Percentiles rank a stretch among this genome's conserved stretches.
These are phyloP conservation scores for Andrena chrysosceles DNA, from an alignment of 2,888 invertebrate species.

Conservation along the genomic window DNA sequence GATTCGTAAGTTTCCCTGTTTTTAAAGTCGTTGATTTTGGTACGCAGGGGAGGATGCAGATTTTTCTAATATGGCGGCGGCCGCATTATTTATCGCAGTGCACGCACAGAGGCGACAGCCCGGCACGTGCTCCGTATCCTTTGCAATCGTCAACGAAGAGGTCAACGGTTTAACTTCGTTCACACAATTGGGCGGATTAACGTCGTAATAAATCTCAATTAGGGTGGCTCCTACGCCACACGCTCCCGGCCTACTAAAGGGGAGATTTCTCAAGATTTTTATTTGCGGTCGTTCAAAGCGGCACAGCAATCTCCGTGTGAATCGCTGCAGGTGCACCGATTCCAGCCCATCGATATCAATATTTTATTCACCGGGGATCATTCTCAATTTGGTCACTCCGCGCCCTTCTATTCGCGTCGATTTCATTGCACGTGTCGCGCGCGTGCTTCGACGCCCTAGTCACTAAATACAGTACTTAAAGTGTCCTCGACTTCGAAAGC, in stretches of 20 bases:
- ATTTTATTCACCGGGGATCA: conserved; percentile 8
- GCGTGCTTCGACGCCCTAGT: neutral
- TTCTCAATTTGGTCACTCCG: neutral
- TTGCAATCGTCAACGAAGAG: conserved; percentile 73
- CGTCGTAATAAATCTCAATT: conserved; percentile 82
- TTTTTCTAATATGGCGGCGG: conserved; percentile 22
- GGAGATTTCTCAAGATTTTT: conserved; percentile 65
- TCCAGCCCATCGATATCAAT: conserved; percentile 5
- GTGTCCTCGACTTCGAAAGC: neutral
- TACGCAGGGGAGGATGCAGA: neutral
- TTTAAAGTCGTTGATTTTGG: neutral
- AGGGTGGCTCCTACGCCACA: conserved; percentile 64
- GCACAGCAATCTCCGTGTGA: conserved; percentile 15
- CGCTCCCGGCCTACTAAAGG: conserved; percentile 21
- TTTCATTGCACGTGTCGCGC: neutral
- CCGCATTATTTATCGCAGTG: conserved; percentile 36
- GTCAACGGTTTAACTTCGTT: conserved; percentile 83
- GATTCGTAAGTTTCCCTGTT: too few species aligned
- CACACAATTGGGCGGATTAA: conserved; percentile 81
- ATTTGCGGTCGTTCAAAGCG: neutral
- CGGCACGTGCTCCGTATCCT: conserved; percentile 74
- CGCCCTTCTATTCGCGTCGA: neutral
- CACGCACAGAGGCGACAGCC: conserved; percentile 23
- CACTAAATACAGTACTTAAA: neutral
- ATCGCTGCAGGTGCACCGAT: conserved; percentile 18